phyloP scores from a whole-genome alignment of 1,140 invertebrate species.

The Drosophila albomicans region DNA sequence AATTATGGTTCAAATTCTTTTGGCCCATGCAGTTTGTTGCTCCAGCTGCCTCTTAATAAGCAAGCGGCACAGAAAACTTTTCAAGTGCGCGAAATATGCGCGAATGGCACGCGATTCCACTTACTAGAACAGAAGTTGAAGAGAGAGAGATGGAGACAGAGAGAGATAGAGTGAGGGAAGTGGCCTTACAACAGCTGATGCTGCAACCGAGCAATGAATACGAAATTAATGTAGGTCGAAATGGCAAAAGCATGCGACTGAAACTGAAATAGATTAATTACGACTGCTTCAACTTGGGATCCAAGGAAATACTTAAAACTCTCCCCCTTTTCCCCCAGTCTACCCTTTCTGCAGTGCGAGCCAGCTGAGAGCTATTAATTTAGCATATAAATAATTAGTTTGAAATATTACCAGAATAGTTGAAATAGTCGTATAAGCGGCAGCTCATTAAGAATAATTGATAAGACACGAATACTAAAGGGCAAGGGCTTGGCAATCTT shows the following conservation, averaged over 20 bases:
- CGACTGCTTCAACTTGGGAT: conserved; percentile 50
- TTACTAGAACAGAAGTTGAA: not conserved
- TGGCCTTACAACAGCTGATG: conserved; percentile 60
- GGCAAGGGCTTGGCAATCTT: not conserved
- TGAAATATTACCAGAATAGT: conserved; percentile 36
- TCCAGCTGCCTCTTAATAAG: conserved; percentile 70
- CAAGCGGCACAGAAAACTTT: conserved; percentile 71
- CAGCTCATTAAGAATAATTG: conserved; percentile 22
- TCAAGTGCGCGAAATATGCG: conserved; percentile 78
- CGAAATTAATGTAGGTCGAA: conserved; percentile 82
- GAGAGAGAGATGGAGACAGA: not conserved
- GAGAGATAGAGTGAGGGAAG: conserved; percentile 15
- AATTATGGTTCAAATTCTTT: conserved; percentile 74
- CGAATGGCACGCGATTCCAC: conserved; percentile 55
- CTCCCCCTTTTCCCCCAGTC: not conserved
- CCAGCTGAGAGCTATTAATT: conserved; percentile 53
- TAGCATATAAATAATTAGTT: conserved; percentile 43
- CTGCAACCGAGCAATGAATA: conserved; percentile 75
- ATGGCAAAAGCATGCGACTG: conserved; percentile 72
- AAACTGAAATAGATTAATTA: conserved; percentile 80
- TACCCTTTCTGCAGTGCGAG: not conserved
- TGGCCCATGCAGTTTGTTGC: conserved; percentile 45
- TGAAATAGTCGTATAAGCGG: conserved; percentile 8
- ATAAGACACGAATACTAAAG: not conserved
- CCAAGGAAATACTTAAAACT: conserved; percentile 14